Evolutionary conservation across 2,113 vertebrate genomes (phyloP).

Genomic region (Tiliqua scincoides): DNA sequence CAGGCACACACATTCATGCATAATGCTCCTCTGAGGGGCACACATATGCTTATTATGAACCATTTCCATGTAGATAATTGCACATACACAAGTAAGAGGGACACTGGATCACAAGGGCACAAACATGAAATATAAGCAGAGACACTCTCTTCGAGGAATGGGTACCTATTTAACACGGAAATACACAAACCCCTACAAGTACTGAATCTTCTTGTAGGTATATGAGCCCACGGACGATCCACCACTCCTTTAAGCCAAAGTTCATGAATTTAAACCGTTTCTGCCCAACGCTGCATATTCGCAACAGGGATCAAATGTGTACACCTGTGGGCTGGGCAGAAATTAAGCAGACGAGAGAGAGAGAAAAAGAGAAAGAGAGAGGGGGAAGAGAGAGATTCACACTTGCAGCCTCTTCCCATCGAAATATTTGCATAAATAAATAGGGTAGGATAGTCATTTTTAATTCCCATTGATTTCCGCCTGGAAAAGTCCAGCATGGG

Average conservation of each 20-base stretch:
- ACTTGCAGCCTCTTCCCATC: not conserved
- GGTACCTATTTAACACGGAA: not conserved
- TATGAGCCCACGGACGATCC: not conserved
- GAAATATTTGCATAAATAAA: not conserved
- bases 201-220: not conserved
- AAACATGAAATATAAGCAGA: not conserved
- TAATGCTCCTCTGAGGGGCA: not conserved
- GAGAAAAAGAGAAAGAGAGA: not conserved
- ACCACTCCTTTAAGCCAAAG: not conserved
- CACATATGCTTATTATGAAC: rapidly evolving
- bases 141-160: not conserved
- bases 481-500: not conserved
- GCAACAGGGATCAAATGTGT: too few species aligned
- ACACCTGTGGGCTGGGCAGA: too few species aligned
- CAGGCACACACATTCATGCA: not conserved
- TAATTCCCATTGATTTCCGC: not conserved
- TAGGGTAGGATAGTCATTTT: not conserved
- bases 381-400: too few species aligned
- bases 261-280: not conserved
- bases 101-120: rapidly evolving
- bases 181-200: not conserved
- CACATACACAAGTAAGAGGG: rapidly evolving
- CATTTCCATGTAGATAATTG: not conserved
- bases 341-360: too few species aligned
- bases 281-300: too few species aligned